Conservation (phyloP, 2,797 vertebrate genomes). For the Dendrocincla tyrannina region DNA sequence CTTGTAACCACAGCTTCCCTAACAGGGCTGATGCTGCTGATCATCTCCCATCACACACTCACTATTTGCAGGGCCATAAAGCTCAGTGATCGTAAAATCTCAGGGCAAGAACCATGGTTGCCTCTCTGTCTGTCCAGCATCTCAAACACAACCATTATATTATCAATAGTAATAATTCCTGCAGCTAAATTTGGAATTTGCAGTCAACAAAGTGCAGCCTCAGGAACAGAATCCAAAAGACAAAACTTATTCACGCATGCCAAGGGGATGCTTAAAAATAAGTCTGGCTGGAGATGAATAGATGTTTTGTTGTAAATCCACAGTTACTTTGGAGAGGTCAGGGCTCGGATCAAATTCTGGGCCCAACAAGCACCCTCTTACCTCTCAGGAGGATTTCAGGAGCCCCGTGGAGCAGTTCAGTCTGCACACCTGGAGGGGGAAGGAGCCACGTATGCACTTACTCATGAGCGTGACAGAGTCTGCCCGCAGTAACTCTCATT, state of each 20-base stretch:
- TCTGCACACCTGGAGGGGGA: not conserved
- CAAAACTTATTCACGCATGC: not conserved
- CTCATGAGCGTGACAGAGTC: not conserved
- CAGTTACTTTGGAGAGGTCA: not conserved
- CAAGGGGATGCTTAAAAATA: constrained; percentile 54
- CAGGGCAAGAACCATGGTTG: not conserved
- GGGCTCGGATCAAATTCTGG: not conserved
- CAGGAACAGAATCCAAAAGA: not conserved
- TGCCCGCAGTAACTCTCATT: not conserved
- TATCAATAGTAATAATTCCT: constrained; percentile 24
- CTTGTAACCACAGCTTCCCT: not conserved
- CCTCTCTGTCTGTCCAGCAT: not conserved
- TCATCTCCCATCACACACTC: not conserved
- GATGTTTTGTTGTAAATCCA: constrained; percentile 29
- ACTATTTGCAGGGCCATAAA: not conserved
- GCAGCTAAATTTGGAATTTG: not conserved
- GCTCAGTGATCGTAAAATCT: not conserved
- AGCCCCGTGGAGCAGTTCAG: not conserved
- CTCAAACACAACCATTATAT: not conserved
- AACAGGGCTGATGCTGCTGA: not conserved
- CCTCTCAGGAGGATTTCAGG: not conserved
- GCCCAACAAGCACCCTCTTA: not conserved
- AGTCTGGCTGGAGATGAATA: constrained; percentile 39
- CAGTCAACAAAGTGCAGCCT: not conserved
- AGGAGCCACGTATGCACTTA: not conserved